Evolutionary conservation across 2,113 vertebrate genomes (phyloP).

Genomic region (Notarius lentiginosus): DNA sequence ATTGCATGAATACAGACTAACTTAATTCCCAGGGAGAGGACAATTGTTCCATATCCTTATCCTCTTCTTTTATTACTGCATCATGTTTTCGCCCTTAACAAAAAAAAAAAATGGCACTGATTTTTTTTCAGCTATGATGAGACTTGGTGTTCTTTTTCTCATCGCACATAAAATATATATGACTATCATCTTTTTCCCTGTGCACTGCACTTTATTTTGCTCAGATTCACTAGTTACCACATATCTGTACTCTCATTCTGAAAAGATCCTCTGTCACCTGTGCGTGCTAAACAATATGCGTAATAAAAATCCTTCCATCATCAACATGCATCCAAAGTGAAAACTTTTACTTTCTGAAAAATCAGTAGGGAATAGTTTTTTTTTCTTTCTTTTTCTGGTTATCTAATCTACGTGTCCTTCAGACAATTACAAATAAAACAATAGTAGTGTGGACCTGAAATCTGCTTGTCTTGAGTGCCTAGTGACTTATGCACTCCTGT

Average conservation of each 20-base stretch:
- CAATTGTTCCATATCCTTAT: background rate
- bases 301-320: background rate
- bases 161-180: background rate
- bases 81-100: background rate
- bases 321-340: background rate
- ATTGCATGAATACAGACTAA: background rate
- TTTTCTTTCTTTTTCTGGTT: background rate
- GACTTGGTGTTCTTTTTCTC: background rate
- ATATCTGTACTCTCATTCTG: background rate
- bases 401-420: background rate
- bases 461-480: background rate
- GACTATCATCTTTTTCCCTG: background rate
- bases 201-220: background rate
- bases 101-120: background rate
- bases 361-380: background rate
- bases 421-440: background rate
- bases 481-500: background rate
- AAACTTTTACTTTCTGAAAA: background rate
- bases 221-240: background rate
- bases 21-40: background rate
- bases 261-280: background rate
- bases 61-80: background rate
- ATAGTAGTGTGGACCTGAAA: background rate
- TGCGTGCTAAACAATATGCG: background rate
- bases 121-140: background rate